A percentile compares a stretch with the other conserved stretches of the same genome.
Conservation (phyloP, 2,797 vertebrate species). For the Sebastes iracundus region DNA sequence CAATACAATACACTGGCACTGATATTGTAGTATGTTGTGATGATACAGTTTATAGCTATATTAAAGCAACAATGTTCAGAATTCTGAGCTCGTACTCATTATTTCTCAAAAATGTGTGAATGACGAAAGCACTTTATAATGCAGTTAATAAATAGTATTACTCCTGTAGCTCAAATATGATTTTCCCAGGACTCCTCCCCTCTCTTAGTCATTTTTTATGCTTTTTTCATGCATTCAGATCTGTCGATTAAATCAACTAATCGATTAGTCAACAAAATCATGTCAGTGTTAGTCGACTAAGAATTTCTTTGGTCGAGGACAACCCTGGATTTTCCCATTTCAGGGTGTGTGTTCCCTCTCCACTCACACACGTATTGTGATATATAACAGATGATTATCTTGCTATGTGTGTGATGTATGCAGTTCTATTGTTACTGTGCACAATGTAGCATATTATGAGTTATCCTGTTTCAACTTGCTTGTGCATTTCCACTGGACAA, state of each 20-base stretch:
- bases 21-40: neutral
- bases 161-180: neutral
- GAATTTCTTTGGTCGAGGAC: no score
- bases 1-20: neutral
- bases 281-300: no score
- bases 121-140: neutral
- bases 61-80: neutral
- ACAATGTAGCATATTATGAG: neutral
- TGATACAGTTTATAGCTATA: neutral
- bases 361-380: neutral
- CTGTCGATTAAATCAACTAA: no score
- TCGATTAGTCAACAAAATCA: no score
- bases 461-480: neutral
- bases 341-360: neutral
- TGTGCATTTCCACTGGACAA: neutral
- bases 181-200: no score
- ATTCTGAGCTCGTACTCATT: neutral
- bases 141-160: neutral
- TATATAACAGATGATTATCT: neutral
- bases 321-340: neutral
- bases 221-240: no score
- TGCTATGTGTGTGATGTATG: neutral
- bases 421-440: neutral
- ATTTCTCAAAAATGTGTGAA: neutral
- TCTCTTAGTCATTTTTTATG: neutral